A percentile compares a stretch with the other conserved stretches of the same genome.
Evolutionary conservation across 2,113 vertebrate genomes (phyloP).

Genomic region (Rousettus leschenaultii): DNA sequence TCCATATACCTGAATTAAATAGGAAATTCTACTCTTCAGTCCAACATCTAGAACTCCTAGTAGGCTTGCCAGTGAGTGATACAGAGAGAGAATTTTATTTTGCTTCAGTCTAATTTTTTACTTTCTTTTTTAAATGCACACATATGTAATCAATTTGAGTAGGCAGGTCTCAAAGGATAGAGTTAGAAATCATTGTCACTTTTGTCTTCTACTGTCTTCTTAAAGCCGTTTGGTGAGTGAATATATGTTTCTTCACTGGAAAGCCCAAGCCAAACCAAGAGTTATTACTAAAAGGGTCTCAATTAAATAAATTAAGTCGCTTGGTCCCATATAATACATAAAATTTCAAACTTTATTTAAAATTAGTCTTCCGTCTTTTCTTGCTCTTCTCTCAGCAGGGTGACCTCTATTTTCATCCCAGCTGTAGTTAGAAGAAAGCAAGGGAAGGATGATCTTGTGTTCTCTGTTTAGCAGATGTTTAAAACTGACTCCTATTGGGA

Average conservation of each 20-base stretch:
- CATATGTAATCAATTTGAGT: background rate
- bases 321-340: background rate
- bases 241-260: background rate
- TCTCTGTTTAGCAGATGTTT: background rate
- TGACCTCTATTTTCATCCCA: background rate
- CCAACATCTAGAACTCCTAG: background rate
- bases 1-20: background rate
- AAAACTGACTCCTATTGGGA: background rate
- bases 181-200: constrained; percentile 17
- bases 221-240: background rate
- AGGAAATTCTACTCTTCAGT: background rate
- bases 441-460: background rate
- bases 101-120: background rate
- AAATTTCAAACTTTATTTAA: background rate
- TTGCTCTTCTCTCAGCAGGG: background rate
- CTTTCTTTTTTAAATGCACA: background rate
- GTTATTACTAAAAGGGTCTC: background rate
- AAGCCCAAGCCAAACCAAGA: background rate
- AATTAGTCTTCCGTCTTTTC: background rate
- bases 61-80: background rate
- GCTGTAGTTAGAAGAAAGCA: background rate
- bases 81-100: background rate
- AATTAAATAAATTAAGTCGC: background rate
- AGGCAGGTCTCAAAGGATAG: background rate
- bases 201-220: background rate